A percentile compares a stretch with the other conserved stretches of the same genome.
These are phyloP conservation scores for Orthonyx spaldingii DNA, from an alignment of 2,113 vertebrate species.

Conservation along the genomic window DNA sequence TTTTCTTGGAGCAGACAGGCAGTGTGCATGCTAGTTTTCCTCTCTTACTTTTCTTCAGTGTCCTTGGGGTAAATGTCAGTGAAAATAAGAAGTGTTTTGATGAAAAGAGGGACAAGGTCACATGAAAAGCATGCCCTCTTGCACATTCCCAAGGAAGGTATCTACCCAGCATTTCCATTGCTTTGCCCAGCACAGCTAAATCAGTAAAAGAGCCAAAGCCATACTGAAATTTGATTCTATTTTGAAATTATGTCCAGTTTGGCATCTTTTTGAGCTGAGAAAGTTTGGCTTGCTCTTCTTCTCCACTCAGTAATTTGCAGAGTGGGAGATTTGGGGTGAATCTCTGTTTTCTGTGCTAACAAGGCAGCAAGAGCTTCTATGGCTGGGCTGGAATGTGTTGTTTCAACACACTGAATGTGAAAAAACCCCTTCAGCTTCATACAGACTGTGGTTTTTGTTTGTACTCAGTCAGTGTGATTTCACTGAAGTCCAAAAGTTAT, in stretches of 20 bases:
- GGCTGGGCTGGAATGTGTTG: slow-evolving; percentile 44
- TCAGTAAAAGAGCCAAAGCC: neutral
- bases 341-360: neutral
- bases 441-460: slow-evolving; percentile 39
- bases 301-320: neutral
- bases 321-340: neutral
- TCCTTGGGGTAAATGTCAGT: slow-evolving; percentile 16
- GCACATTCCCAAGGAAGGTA: neutral
- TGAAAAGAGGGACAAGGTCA: slow-evolving; percentile 15
- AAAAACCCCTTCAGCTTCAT: slow-evolving; percentile 1
- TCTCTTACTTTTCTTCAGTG: neutral
- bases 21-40: neutral
- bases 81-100: slow-evolving; percentile 32
- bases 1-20: neutral
- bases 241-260: neutral
- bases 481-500: slow-evolving; percentile 33
- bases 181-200: neutral
- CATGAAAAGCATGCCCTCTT: neutral
- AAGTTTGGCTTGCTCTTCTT: neutral
- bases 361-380: neutral
- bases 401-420: slow-evolving; percentile 43
- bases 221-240: neutral
- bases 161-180: neutral
- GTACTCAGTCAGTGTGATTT: slow-evolving; percentile 50
- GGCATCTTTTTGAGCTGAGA: neutral